Conservation (phyloP, 2,888 invertebrate genomes). For the Serrognathus titanus region DNA sequence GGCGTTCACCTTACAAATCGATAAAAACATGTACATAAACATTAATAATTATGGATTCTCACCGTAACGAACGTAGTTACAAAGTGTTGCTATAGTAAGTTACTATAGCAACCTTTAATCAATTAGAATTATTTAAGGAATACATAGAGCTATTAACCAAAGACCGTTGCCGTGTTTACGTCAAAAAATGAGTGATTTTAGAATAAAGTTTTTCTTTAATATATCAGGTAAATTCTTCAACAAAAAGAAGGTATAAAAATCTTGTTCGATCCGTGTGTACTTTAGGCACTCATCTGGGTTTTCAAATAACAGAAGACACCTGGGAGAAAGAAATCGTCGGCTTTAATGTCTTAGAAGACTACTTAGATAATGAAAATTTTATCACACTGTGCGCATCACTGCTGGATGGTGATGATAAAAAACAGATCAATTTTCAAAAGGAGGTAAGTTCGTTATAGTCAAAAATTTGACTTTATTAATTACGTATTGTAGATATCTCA, state of each 20-base stretch:
- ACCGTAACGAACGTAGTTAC: too few species aligned
- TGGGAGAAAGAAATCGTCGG: slow-evolving; percentile 40
- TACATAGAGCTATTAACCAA: too few species aligned
- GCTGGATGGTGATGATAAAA: slow-evolving; percentile 34
- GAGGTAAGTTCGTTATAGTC: slow-evolving; percentile 24
- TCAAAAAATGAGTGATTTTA: slow-evolving; percentile 28
- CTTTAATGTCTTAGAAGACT: slow-evolving; percentile 46
- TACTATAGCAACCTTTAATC: neutral
- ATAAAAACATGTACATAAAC: too few species aligned
- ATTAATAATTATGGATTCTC: too few species aligned
- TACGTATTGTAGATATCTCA: too few species aligned
- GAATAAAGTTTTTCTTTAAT: slow-evolving; percentile 35
- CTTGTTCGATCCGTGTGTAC: neutral
- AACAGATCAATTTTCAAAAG: slow-evolving; percentile 34
- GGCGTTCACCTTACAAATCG: neutral
- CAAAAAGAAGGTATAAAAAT: neutral
- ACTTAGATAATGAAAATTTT: slow-evolving; percentile 50
- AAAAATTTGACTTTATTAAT: neutral
- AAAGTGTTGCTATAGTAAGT: neutral
- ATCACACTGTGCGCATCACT: slow-evolving; percentile 48
- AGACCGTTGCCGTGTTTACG: too few species aligned
- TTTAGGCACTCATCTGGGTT: slow-evolving; percentile 38
- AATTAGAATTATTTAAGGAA: neutral
- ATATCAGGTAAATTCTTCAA: slow-evolving; percentile 31
- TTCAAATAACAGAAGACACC: slow-evolving; percentile 30